These are phyloP conservation scores for Neodon shergylaensis DNA, from an alignment of 2,113 vertebrate species.

Conservation along the genomic window DNA sequence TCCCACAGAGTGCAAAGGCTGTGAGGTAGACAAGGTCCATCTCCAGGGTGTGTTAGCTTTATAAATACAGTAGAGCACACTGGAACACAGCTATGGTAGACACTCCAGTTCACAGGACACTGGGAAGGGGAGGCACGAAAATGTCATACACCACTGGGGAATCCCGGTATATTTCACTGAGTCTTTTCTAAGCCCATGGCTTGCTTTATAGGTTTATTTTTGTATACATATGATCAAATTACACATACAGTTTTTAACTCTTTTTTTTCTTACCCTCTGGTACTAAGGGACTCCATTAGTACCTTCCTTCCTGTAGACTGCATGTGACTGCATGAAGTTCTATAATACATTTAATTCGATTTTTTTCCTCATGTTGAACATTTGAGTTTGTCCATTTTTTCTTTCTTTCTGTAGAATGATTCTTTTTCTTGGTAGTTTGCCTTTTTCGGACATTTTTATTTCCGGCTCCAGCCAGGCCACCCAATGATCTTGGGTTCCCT, in stretches of 20 bases:
- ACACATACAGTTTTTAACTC: background rate
- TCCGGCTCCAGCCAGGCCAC: background rate
- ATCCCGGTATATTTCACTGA: background rate
- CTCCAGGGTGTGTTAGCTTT: background rate
- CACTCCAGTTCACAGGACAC: background rate
- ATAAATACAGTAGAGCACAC: background rate
- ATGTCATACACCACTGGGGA: background rate
- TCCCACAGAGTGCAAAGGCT: background rate
- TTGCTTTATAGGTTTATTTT: slow-evolving; percentile 30
- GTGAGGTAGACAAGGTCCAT: background rate
- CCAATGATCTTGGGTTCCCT: background rate
- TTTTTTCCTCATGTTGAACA: background rate
- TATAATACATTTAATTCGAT: background rate
- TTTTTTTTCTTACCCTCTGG: background rate
- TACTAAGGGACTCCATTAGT: slow-evolving; percentile 20
- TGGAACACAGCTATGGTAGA: background rate
- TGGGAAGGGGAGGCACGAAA: slow-evolving; percentile 3
- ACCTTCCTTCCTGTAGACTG: background rate
- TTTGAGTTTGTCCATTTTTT: background rate
- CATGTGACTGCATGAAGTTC: background rate
- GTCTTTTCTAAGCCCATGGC: background rate
- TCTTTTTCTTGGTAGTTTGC: background rate
- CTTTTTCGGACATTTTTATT: background rate
- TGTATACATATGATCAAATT: background rate
- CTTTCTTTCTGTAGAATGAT: background rate